These are phyloP conservation scores for Chiridota heheva DNA, from an alignment of 35 echinoderm and acorn worm species.

Conservation along the genomic window DNA sequence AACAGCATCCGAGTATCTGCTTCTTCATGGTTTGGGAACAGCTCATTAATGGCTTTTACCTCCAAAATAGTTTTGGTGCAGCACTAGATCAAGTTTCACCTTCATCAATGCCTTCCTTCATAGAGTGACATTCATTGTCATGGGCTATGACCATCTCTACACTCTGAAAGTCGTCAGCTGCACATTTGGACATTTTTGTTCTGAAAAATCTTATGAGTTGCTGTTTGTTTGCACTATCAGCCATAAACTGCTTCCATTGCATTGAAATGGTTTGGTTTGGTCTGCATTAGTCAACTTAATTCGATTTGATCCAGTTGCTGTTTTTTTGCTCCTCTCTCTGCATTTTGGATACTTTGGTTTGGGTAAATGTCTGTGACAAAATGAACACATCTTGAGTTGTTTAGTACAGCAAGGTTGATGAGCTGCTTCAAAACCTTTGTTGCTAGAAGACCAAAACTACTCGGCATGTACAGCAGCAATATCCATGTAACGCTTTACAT, in stretches of 20 bases:
- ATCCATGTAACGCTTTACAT: too few relatives aligned
- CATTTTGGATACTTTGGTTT: conserved; percentile 25
- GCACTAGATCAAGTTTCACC: background rate
- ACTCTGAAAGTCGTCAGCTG: background rate
- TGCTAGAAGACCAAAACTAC: background rate
- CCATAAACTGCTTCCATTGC: conserved; percentile 25
- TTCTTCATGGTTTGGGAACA: too few relatives aligned
- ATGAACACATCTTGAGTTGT: conserved; percentile 13
- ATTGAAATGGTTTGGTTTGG: conserved; percentile 2
- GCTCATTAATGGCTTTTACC: too few relatives aligned
- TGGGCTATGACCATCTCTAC: too few relatives aligned
- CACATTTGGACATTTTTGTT: background rate
- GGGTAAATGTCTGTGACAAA: conserved; percentile 59
- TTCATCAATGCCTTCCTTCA: background rate
- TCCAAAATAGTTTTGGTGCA: background rate
- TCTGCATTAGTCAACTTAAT: conserved; percentile 3
- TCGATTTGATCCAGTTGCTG: conserved; percentile 9
- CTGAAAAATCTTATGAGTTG: conserved; percentile 20
- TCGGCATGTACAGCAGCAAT: too few relatives aligned
- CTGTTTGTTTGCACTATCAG: conserved; percentile 24
- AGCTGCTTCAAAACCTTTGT: background rate
- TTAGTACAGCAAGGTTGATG: background rate
- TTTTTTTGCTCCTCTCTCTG: conserved; percentile 38
- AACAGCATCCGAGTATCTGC: too few relatives aligned
- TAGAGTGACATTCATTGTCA: too few relatives aligned